Base-by-base conservation (phyloP, 2,113 vertebrate species). In the Mohoua ochrocephala region DNA sequence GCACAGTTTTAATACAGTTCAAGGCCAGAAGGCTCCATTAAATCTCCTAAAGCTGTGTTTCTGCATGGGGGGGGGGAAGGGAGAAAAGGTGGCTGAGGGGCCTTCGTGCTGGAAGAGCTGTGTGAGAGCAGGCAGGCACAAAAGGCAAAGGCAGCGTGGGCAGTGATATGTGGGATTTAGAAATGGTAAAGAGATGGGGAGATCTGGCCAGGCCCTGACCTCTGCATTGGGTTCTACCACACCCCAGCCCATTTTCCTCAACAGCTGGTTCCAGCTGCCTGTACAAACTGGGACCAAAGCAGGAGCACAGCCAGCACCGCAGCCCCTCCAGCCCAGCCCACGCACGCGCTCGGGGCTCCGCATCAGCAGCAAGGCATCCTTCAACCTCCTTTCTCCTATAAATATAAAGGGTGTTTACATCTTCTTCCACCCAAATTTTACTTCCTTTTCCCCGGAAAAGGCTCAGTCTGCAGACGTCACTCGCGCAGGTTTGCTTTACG, bases 271-370 rank as follows among this genome's bases (percentile, higher is more conserved):
- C 91, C 93, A 33, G 17, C 15, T 81, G 8, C 1, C 6, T 4
- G 35, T 4, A 4, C 30, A 54, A 64, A 50, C 60, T 45, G 74
- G 90, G 44, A 13, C 7, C 17, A 5, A 24, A 9, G 33, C 3
- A 0, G 0, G 42, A 20, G 8, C 4, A 0, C 15, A 24, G 7
- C 13, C 49, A 44, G 47, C 1, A 2, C 18, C 0, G 5, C 39
- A 39, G 44, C 44, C 9, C 44, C 44, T 45, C 82, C 84, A 28
- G 50, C 12, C 4, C 71, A 47, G 68, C 39, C 53, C 28, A 5
- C 12, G 0, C 35, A 1, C 0, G 0, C 11, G 0, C 56, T 19
- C 2, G 3, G 31, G 35, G 65, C 30, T 42, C n/a, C 1, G 0
- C 1, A 5, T 5, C 44, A 70, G 64, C 86, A 30, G 18, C 82